phyloP scores from a whole-genome alignment of 2,797 vertebrate genomes.

The Clarias laeviceps region DNA sequence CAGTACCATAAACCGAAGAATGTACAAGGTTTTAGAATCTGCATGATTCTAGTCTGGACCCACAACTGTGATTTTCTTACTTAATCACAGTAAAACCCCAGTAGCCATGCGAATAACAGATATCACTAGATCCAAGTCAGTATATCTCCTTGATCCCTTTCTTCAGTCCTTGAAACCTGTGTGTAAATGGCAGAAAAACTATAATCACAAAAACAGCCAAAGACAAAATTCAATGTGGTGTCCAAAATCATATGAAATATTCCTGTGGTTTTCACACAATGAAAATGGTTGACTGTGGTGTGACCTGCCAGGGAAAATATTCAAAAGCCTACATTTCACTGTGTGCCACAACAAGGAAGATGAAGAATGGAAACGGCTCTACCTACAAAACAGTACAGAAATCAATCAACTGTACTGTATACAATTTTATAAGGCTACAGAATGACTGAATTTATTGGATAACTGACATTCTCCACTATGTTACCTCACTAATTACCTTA shows the following conservation, averaged over 20 bases:
- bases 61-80: neutral
- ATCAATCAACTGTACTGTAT: neutral
- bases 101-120: neutral
- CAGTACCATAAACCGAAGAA: no score
- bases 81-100: neutral
- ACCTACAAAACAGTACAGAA: conserved; percentile 1
- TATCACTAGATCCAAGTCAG: neutral
- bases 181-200: neutral
- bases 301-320: neutral
- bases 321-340: neutral
- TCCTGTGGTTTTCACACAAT: neutral
- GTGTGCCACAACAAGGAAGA: neutral
- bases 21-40: neutral
- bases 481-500: conserved; percentile 1
- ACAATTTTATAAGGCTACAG: neutral
- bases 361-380: neutral
- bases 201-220: neutral
- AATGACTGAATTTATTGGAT: neutral
- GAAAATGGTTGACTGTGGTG: neutral
- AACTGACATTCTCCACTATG: neutral
- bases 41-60: neutral
- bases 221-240: neutral
- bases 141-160: neutral
- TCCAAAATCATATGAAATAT: conserved; percentile 15
- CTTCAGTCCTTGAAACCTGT: neutral